A percentile compares a stretch with the other conserved stretches of the same genome.
phyloP scores from a whole-genome alignment of 2,113 vertebrate species.

The Notothenia rossii region DNA sequence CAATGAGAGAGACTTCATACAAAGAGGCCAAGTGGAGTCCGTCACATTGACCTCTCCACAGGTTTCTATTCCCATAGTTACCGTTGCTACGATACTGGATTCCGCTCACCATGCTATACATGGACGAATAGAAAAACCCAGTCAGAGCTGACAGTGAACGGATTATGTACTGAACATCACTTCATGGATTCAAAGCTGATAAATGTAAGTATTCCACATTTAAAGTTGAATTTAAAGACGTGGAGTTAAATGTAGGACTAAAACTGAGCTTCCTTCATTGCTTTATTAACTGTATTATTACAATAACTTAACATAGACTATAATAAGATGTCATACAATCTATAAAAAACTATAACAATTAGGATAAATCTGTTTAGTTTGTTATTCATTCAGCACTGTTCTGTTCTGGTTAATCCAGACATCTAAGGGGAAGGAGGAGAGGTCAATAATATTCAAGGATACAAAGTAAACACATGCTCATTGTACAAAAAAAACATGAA shows the following conservation, averaged over 20 bases:
- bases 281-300: conserved; percentile 14
- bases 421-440: conserved; percentile 41
- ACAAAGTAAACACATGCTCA: neutral
- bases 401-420: conserved; percentile 59
- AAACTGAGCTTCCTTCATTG: conserved; percentile 12
- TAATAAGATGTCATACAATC: too few species aligned
- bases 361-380: conserved; percentile 13
- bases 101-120: conserved; percentile 58
- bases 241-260: conserved; percentile 10
- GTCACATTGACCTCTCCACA: conserved; percentile 71
- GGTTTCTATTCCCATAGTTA: conserved; percentile 75
- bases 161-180: neutral
- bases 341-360: conserved; percentile 15
- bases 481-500: conserved; percentile 27
- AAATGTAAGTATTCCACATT: neutral
- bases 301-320: neutral
- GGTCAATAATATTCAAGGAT: conserved; percentile 48
- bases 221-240: neutral
- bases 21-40: conserved; percentile 73
- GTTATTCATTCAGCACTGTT: conserved; percentile 53
- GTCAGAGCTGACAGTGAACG: conserved; percentile 22
- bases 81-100: conserved; percentile 76
- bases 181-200: too few species aligned
- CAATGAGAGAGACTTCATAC: conserved; percentile 56
- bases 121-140: conserved; percentile 42